Evolutionary conservation across 2,113 vertebrate species (phyloP).

Genomic region (Tragelaphus scriptus): DNA sequence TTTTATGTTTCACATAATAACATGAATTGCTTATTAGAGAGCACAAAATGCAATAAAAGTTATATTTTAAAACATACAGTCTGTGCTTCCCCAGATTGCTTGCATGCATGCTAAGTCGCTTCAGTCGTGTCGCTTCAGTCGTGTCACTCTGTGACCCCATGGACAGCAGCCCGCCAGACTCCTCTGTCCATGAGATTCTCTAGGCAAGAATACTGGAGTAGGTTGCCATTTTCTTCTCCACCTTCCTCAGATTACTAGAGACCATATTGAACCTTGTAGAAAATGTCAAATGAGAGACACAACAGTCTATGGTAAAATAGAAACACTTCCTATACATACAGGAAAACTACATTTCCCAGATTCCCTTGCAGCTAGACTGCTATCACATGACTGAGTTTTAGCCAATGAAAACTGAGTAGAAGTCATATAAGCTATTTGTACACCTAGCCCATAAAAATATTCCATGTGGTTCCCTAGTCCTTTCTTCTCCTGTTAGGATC

Average conservation of each 20-base stretch:
- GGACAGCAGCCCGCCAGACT: neutral
- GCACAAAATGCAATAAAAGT: neutral
- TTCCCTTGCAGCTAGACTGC: neutral
- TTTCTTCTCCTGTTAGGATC: neutral
- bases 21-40: neutral
- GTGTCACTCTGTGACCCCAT: fast-evolving
- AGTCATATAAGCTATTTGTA: neutral
- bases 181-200: neutral
- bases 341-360: neutral
- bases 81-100: neutral
- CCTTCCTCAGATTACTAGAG: neutral
- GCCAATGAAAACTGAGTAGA: neutral
- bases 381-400: neutral
- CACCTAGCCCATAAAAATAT: neutral
- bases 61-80: neutral
- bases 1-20: neutral
- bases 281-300: neutral
- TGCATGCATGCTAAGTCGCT: neutral
- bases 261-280: neutral
- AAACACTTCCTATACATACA: neutral
- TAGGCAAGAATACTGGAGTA: neutral
- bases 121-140: no score
- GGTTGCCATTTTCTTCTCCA: neutral
- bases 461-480: neutral
- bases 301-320: neutral